A percentile compares a stretch with the other conserved stretches of the same genome.
phyloP scores from a whole-genome alignment of 92 coral and sea anemone genomes.

The Porites lobata region DNA sequence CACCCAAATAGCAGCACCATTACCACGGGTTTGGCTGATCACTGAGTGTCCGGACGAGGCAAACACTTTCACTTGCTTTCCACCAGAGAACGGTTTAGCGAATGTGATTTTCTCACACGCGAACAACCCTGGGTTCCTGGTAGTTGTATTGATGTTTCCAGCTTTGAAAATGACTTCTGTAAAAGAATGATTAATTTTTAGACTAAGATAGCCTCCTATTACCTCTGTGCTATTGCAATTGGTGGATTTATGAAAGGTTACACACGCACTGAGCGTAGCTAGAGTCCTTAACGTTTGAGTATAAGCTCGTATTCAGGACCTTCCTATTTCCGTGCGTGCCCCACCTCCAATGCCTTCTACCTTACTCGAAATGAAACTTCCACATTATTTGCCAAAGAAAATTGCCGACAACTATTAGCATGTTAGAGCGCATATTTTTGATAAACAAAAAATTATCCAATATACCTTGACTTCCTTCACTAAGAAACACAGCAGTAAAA shows the following conservation, averaged over 20 bases:
- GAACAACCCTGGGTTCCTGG: constrained; percentile 9
- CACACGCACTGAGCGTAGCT: too few species aligned
- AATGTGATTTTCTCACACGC: constrained; percentile 6
- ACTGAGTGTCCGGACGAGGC: constrained; percentile 7
- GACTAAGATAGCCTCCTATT: not conserved
- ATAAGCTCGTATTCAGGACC: too few species aligned
- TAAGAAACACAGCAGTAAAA: not conserved
- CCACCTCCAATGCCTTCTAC: too few species aligned
- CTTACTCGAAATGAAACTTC: too few species aligned
- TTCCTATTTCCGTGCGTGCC: too few species aligned
- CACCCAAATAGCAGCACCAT: constrained; percentile 43
- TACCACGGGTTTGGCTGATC: not conserved
- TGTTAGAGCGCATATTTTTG: too few species aligned
- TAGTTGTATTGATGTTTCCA: constrained; percentile 1
- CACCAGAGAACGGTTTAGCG: not conserved
- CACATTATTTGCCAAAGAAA: not conserved
- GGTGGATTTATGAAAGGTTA: not conserved
- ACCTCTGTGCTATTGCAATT: not conserved
- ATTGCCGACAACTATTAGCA: too few species aligned
- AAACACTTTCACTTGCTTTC: constrained; percentile 5
- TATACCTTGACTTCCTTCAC: not conserved
- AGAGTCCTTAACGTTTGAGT: too few species aligned
- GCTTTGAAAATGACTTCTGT: not conserved
- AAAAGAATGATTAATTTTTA: too few species aligned
- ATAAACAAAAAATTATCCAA: too few species aligned